Conservation (phyloP, 1,140 invertebrate genomes). For the Procambarus clarkii region DNA sequence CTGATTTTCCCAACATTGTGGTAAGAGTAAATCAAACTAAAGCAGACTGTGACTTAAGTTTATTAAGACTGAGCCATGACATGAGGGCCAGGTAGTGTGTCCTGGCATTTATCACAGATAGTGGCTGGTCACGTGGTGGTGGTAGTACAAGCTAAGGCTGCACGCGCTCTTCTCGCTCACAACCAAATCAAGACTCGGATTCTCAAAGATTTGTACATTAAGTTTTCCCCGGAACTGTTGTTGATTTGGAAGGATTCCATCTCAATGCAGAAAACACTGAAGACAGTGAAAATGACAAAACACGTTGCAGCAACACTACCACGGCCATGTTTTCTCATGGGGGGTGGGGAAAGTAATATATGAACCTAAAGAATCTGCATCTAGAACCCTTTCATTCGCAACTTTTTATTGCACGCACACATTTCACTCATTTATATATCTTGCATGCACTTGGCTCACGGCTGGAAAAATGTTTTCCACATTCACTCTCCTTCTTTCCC, state of each 20-base stretch:
- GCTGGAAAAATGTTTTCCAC: background rate
- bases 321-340: too few relatives aligned
- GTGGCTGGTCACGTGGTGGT: slow-evolving; percentile 65
- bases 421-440: background rate
- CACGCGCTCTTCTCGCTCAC: slow-evolving; percentile 19
- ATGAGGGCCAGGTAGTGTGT: slow-evolving; percentile 43
- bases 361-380: too few relatives aligned
- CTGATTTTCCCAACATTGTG: background rate
- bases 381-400: background rate
- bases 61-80: slow-evolving; percentile 69
- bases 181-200: background rate
- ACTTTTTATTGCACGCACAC: slow-evolving; percentile 4
- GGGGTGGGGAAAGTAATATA: too few relatives aligned
- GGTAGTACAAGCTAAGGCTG: slow-evolving; percentile 47
- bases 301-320: too few relatives aligned
- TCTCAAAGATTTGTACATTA: too few relatives aligned
- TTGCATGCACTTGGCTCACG: background rate
- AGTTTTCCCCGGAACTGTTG: too few relatives aligned
- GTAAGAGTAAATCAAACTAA: background rate
- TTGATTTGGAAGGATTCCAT: too few relatives aligned
- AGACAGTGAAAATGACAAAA: too few relatives aligned
- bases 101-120: slow-evolving; percentile 64
- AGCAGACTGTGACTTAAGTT: slow-evolving; percentile 61
- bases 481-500: background rate
- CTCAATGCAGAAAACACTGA: too few relatives aligned